Evolutionary conservation across 2,888 invertebrate species (phyloP), one percentile per base, ranked within the genome.

Genomic region (Drosophila robusta): DNA sequence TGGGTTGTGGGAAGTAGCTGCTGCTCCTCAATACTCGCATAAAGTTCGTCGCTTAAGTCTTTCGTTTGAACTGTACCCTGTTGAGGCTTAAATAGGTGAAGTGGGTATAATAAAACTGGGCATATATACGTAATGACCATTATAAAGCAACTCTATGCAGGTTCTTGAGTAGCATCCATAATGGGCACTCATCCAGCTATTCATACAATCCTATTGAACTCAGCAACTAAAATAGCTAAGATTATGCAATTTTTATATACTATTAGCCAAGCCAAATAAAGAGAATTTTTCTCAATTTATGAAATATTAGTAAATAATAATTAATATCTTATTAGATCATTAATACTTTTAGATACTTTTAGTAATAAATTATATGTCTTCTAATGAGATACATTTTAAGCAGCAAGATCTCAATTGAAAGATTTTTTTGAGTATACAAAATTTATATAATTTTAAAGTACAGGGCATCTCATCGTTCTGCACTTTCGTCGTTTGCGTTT

Each of bases 21-120:
- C 84, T 89, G 89, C 87, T 87, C 85, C 75, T 74, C 66, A 65
- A 70, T 14, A 56, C 70, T 67, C 60, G 71, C 68, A 64, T 67
- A 63, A 74, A 80, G 81, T 80, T 85, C 63, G 85, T 71, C 89
- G 76, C 87, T 73, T 84, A 74, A 89, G 70, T 89, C 84, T 78
- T 78, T 84, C 72, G 68, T 63, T 71, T 75, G 34, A 47, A 24
- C 41, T 55, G 39, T 57, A 56, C 60, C 54, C 65, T 50, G 75
- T 46, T 34, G 29, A 9, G 16, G 8, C 8, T 4, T 8, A 32
- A 44, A 7, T 24, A 8, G 6, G 24, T 39, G 12, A 14, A 34
- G 9, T 29, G 62, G 38, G 57, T 46, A 69, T 69, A 12, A 12
- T 57, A 11, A 11, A 18, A 29, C 24, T 22, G 16, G 36, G 14